Conservation (phyloP, 2,888 invertebrate species). For the Cremastinae sp. region DNA sequence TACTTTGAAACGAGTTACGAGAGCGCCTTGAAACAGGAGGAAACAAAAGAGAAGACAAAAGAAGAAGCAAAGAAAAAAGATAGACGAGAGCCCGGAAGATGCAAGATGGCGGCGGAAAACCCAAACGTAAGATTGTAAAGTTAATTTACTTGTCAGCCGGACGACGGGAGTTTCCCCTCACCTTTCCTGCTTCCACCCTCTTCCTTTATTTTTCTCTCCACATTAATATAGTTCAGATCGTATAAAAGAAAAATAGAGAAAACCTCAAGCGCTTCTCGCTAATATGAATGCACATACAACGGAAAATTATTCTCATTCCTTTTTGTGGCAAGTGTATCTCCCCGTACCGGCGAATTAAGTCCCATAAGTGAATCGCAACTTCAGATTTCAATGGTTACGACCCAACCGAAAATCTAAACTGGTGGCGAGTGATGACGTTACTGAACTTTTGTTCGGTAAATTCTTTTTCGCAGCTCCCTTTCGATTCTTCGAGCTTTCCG, state of each 20-base stretch:
- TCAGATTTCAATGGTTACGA: conserved; percentile 65
- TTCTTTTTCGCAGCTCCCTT: conserved; percentile 1
- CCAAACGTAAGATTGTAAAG: conserved; percentile 68
- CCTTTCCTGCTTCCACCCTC: conserved; percentile 4
- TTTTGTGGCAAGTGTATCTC: conserved; percentile 50
- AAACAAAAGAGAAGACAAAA: conserved; percentile 9
- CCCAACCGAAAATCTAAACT: conserved; percentile 36
- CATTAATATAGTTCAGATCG: conserved; percentile 19
- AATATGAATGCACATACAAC: conserved; percentile 33
- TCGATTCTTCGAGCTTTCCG: not conserved
- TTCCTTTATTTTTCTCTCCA: conserved; percentile 1
- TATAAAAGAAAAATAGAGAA: conserved; percentile 11
- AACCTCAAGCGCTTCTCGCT: conserved; percentile 19
- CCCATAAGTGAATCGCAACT: conserved; percentile 67
- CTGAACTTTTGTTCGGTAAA: not conserved
- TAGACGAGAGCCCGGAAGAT: conserved; percentile 17
- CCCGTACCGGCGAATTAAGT: conserved; percentile 65
- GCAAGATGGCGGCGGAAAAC: conserved; percentile 41
- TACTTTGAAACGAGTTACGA: conserved; percentile 57
- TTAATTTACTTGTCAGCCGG: conserved; percentile 72
- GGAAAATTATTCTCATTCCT: conserved; percentile 68
- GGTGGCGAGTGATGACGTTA: conserved; percentile 35
- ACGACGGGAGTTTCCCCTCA: conserved; percentile 47
- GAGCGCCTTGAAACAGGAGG: not conserved
- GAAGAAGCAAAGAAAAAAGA: conserved; percentile 2